phyloP scores from a whole-genome alignment of 2,113 vertebrate genomes.

The Gallinago media region DNA sequence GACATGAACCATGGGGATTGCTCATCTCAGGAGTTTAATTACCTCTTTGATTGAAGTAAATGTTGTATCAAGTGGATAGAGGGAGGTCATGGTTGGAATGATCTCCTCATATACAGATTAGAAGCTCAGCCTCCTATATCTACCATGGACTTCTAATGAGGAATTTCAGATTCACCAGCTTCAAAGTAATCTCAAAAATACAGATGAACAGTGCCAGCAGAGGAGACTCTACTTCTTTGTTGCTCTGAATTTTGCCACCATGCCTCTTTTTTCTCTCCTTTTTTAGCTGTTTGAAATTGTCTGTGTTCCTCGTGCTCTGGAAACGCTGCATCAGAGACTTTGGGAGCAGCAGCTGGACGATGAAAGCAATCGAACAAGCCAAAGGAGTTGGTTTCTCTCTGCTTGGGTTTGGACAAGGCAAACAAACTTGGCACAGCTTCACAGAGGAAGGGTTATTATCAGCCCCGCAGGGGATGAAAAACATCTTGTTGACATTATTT shows the following conservation, averaged over 20 bases:
- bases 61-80: constrained; percentile 8
- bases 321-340: neutral
- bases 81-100: constrained; percentile 10
- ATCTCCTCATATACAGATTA: neutral
- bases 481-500: neutral
- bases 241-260: constrained; percentile 1
- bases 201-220: neutral
- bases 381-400: neutral
- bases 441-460: neutral
- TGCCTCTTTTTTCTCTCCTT: neutral
- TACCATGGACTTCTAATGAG: constrained; percentile 3
- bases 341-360: neutral
- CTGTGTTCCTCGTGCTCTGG: neutral
- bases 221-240: neutral
- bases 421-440: neutral
- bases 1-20: neutral
- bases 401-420: neutral
- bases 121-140: neutral
- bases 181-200: constrained; percentile 17
- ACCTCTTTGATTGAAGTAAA: constrained; percentile 49
- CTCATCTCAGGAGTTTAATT: constrained; percentile 50
- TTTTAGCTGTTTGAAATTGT: neutral
- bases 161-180: constrained; percentile 5
- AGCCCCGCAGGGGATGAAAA: neutral
- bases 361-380: neutral